Conservation (phyloP, 2,797 vertebrate species). For the Ateles fusciceps region DNA sequence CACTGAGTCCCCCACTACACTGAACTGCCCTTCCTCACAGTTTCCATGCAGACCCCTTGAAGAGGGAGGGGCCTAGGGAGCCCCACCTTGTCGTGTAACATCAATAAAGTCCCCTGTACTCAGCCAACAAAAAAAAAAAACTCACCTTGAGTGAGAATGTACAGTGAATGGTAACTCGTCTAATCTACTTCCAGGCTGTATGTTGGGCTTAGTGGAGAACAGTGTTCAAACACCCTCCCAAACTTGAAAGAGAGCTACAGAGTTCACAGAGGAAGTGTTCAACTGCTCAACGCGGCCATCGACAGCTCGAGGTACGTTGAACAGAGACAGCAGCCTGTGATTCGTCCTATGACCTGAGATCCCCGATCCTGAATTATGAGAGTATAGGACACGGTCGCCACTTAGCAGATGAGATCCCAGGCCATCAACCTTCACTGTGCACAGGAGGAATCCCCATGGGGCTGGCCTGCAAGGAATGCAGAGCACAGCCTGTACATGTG, state of each 20-base stretch:
- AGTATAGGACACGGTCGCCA: too few relatives aligned
- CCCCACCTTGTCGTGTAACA: too few relatives aligned
- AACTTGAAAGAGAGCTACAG: not conserved
- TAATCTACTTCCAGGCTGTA: not conserved
- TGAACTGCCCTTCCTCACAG: too few relatives aligned
- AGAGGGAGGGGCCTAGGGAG: too few relatives aligned
- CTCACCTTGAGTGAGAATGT: not conserved
- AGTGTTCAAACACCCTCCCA: not conserved
- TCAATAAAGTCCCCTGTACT: too few relatives aligned
- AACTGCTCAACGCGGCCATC: not conserved
- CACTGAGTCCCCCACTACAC: too few relatives aligned
- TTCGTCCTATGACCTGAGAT: not conserved
- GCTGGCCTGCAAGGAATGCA: fast-evolving
- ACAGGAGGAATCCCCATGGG: not conserved
- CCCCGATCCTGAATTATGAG: not conserved
- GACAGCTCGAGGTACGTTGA: not conserved
- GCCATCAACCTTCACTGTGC: not conserved
- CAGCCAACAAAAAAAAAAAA: not conserved
- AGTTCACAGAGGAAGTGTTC: not conserved
- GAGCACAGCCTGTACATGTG: not conserved
- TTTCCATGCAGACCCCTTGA: too few relatives aligned
- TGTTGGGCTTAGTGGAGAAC: not conserved
- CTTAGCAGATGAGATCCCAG: not conserved
- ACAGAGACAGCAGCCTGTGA: not conserved
- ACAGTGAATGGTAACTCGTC: not conserved